Evolutionary conservation across 2,888 invertebrate species (phyloP).

Genomic region (Acleris sparsana): DNA sequence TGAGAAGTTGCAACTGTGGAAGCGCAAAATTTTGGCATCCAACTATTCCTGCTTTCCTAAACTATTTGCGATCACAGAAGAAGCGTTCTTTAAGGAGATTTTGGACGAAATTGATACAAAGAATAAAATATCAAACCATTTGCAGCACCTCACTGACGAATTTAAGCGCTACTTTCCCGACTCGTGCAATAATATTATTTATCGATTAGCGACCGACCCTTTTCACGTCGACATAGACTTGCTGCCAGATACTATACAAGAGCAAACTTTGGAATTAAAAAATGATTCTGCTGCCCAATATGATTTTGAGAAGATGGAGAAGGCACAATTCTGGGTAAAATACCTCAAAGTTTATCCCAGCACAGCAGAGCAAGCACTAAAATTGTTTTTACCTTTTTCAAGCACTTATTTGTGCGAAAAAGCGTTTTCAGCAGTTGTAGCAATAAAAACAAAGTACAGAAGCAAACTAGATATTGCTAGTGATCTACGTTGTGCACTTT

Average conservation of each 20-base stretch:
- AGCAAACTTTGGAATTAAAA: slow-evolving; percentile 40
- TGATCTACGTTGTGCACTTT: slow-evolving; percentile 36
- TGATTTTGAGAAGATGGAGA: slow-evolving; percentile 38
- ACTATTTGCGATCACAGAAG: slow-evolving; percentile 11
- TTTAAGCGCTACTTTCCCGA: slow-evolving; percentile 37
- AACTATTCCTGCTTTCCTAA: slow-evolving; percentile 37
- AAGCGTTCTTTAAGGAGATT: too few species aligned
- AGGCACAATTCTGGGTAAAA: slow-evolving; percentile 35
- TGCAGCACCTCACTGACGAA: slow-evolving; percentile 16
- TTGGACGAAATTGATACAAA: too few species aligned
- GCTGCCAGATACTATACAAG: slow-evolving; percentile 35
- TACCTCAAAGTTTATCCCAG: too few species aligned
- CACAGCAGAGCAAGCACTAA: slow-evolving; percentile 31
- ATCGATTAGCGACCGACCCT: slow-evolving; percentile 36
- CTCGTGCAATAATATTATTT: slow-evolving; percentile 37
- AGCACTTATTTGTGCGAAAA: slow-evolving; percentile 38
- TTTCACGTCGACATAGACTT: slow-evolving; percentile 38
- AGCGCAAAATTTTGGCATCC: slow-evolving; percentile 34
- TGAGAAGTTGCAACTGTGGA: slow-evolving; percentile 40
- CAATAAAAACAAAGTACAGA: slow-evolving; percentile 38
- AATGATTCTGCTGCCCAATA: slow-evolving; percentile 39
- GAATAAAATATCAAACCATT: slow-evolving; percentile 6
- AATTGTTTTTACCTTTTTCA: slow-evolving; percentile 38
- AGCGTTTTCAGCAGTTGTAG: slow-evolving; percentile 38
- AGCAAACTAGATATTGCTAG: slow-evolving; percentile 37